Percentiles rank a stretch among this genome's conserved stretches.
These are phyloP conservation scores for Poeciliopsis paucimaculata DNA, from an alignment of 2,797 vertebrate species.

Conservation along the genomic window DNA sequence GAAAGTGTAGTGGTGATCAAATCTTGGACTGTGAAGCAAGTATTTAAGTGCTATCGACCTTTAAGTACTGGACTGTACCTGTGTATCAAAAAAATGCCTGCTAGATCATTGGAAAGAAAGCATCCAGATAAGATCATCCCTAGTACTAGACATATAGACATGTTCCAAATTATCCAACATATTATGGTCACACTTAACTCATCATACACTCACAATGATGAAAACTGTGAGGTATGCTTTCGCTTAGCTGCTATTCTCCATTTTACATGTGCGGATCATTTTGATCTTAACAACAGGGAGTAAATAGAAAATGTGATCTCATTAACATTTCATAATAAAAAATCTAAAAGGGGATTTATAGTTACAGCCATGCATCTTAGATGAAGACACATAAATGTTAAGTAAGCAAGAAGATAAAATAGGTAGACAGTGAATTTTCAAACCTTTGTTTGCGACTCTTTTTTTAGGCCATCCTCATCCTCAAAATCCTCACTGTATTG, in stretches of 20 bases:
- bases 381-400: neutral
- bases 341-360: neutral
- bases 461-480: slow-evolving; percentile 63
- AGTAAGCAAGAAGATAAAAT: neutral
- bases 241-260: neutral
- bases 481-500: slow-evolving; percentile 82
- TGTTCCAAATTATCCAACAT: neutral
- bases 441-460: slow-evolving; percentile 59
- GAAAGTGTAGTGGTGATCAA: neutral
- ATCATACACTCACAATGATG: neutral
- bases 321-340: neutral
- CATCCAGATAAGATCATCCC: neutral
- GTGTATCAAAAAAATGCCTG: neutral
- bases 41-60: neutral
- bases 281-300: neutral
- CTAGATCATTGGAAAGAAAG: neutral
- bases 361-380: neutral
- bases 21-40: neutral
- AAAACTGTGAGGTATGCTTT: neutral
- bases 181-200: neutral
- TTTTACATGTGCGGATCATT: neutral
- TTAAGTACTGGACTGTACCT: neutral
- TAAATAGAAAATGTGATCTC: neutral
- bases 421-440: slow-evolving; percentile 14
- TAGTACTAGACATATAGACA: neutral